Conservation (phyloP, 1,140 invertebrate species). For the Drosophila sulfurigaster region DNA sequence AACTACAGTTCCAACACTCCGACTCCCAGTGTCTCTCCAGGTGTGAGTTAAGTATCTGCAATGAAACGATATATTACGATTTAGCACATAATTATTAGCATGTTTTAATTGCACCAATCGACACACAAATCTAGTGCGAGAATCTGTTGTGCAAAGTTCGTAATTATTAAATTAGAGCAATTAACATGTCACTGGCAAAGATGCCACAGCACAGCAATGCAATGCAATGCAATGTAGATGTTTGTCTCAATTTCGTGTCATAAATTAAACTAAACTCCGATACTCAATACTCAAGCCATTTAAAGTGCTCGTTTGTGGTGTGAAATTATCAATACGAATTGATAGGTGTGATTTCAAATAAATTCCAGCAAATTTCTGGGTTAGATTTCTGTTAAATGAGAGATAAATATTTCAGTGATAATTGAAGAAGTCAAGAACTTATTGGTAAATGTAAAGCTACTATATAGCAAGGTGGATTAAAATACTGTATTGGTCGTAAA, state of each 20-base stretch:
- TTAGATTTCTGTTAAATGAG: too few relatives aligned
- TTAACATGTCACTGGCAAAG: slow-evolving; percentile 54
- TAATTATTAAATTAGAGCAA: slow-evolving; percentile 54
- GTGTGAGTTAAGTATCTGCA: slow-evolving; percentile 17
- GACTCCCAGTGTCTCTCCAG: slow-evolving; percentile 14
- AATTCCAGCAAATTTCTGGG: neutral
- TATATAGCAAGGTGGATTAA: slow-evolving; percentile 34
- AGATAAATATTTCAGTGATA: neutral
- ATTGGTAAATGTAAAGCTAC: neutral
- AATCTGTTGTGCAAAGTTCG: slow-evolving; percentile 31
- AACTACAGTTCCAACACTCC: neutral
- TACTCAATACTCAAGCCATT: slow-evolving; percentile 7
- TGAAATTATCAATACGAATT: slow-evolving; percentile 2
- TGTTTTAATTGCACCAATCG: too few relatives aligned
- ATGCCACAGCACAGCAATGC: slow-evolving; percentile 24
- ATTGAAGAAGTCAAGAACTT: neutral
- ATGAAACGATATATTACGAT: slow-evolving; percentile 4
- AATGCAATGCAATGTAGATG: slow-evolving; percentile 25
- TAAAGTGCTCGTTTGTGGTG: slow-evolving; percentile 7
- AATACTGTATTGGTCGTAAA: slow-evolving; percentile 32
- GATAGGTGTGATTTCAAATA: slow-evolving; percentile 5
- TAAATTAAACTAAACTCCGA: slow-evolving; percentile 50
- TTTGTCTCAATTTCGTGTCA: slow-evolving; percentile 5
- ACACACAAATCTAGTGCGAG: too few relatives aligned
- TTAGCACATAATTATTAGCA: neutral